A percentile compares a stretch with the other conserved stretches of the same genome.
These are phyloP conservation scores for Dysmachus trigonus DNA, from an alignment of 2,888 invertebrate genomes.

Conservation along the genomic window DNA sequence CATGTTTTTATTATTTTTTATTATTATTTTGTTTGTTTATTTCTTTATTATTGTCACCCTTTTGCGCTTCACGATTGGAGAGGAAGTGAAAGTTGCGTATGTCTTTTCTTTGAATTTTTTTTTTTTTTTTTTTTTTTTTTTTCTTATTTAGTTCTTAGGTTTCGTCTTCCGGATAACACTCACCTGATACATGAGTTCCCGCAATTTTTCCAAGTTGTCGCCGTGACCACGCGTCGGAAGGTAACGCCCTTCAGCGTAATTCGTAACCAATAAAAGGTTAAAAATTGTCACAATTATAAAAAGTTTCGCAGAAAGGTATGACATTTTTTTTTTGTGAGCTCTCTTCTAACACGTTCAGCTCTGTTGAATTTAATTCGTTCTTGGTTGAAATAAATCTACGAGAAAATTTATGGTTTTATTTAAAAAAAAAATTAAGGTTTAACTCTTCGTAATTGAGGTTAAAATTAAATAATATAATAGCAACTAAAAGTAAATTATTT, in stretches of 20 bases:
- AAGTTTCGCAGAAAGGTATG: constrained; percentile 52
- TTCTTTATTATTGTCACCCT: not conserved
- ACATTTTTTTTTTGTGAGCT: constrained; percentile 54
- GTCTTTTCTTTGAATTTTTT: no score
- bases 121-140: not conserved
- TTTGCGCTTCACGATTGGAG: not conserved
- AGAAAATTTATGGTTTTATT: no score
- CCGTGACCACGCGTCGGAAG: constrained; percentile 66
- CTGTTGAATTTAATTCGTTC: no score
- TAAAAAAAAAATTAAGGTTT: no score
- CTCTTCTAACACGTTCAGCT: no score
- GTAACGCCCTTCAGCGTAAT: constrained; percentile 64
- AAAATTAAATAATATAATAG: no score
- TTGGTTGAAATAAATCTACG: no score
- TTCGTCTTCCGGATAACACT: constrained; percentile 54
- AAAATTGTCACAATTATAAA: constrained; percentile 51
- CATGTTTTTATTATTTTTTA: not conserved
- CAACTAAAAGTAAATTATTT: no score
- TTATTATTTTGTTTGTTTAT: not conserved
- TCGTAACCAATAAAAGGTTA: constrained; percentile 54
- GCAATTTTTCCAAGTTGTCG: constrained; percentile 67
- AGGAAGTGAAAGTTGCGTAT: constrained; percentile 26
- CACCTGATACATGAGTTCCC: constrained; percentile 68
- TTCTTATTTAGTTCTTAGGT: not conserved
- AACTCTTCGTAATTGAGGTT: no score